Base-by-base conservation (phyloP, 1,140 invertebrate species). In the Heliconius congener region DNA sequence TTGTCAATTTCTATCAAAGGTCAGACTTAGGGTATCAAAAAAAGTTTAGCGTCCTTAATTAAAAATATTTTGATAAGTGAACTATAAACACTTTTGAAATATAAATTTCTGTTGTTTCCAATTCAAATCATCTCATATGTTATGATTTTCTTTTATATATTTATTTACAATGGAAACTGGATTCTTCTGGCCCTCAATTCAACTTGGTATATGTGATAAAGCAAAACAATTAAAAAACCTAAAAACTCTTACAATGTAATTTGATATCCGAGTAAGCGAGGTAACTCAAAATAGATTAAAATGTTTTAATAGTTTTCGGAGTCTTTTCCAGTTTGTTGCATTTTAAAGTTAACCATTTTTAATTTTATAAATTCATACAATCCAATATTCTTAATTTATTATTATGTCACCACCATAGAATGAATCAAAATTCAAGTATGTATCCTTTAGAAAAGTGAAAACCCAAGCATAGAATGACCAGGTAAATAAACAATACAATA, bases 1-100 rank as follows among this genome's bases (percentile, higher is more conserved):
- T 55, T 55, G 18, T 66, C 60, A 66, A 13, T 66, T 66, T 66
- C 60, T 66, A 66, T 66, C 60, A 30, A 27, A 66, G 60, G 60
- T 66, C 60, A 66, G n/a, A 66, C 8, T 27, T 27, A 27, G 9
- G 60, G 23, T 27, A 66, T 66, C 60, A 66, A 66, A 16, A 30
- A 27, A 23, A 9, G 8, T 57, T 57, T 57, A 23, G 55, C 4
- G 27, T 66, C 23, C 23, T 66, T 16, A 66, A 66, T 66, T 66
- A 66, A 23, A 27, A 66, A 66, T 66, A 66, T 66, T 46, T 27
- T 66, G 23, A 13, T 66, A 66, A 66, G 57, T 66, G 5, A 66
- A 30, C 8, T 66, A 66, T 66, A 66, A 27, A 66, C 60, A 66
- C n/a, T 23, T 23, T 30, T 30, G 2, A 27, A 30, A 23, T 57